Evolutionary conservation across 2,113 vertebrate genomes (phyloP).

Genomic region (Odobenus rosmarus): DNA sequence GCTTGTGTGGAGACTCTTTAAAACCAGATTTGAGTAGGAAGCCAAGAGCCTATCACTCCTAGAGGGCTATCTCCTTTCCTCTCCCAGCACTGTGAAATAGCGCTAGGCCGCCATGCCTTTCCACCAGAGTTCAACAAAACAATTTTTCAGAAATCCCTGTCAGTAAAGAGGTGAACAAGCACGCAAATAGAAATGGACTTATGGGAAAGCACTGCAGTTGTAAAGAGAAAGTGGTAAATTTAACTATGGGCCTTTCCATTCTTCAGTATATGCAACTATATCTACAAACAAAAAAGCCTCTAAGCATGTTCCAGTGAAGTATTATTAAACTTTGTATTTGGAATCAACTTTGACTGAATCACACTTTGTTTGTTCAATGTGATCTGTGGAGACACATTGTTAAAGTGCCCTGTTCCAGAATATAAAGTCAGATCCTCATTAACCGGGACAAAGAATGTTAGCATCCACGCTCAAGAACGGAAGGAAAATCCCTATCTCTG

Average conservation of each 20-base stretch:
- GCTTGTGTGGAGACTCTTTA: not conserved
- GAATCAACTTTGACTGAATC: slow-evolving; percentile 9
- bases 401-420: slow-evolving; percentile 30
- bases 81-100: not conserved
- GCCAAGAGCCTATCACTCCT: not conserved
- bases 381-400: slow-evolving; percentile 37
- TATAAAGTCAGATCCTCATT: slow-evolving; percentile 67
- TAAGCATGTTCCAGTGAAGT: not conserved
- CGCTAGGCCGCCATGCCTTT: not conserved
- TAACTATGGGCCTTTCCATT: not conserved
- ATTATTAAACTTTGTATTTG: slow-evolving; percentile 50
- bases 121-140: slow-evolving; percentile 31
- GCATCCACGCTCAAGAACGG: not conserved
- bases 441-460: slow-evolving; percentile 50
- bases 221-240: slow-evolving; percentile 34
- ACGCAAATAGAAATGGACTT: not conserved
- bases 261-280: not conserved
- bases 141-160: slow-evolving; percentile 7
- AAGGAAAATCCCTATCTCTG: slow-evolving; percentile 41
- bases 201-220: not conserved
- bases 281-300: not conserved
- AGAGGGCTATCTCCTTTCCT: not conserved
- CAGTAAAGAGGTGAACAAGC: slow-evolving; percentile 19
- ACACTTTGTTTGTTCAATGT: slow-evolving; percentile 9
- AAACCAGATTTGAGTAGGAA: not conserved